Conservation (phyloP, 2,797 vertebrate species). For the Hozukius guyotensis region DNA sequence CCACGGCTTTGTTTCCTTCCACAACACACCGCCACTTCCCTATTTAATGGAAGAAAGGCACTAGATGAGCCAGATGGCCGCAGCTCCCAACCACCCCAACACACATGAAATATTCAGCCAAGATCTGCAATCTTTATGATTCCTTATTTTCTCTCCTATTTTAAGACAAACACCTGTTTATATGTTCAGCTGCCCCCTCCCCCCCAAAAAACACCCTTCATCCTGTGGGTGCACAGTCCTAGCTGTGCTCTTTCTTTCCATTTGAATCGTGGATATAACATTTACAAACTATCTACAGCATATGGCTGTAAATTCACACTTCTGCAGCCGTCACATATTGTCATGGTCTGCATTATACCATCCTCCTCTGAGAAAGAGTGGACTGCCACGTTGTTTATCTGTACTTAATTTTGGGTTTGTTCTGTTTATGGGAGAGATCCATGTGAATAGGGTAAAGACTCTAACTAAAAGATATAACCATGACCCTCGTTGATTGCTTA, state of each 20-base stretch:
- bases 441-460: background rate
- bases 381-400: background rate
- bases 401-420: background rate
- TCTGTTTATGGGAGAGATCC: background rate
- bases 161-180: slow-evolving; percentile 62
- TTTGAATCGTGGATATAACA: background rate
- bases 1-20: slow-evolving; percentile 32
- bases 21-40: slow-evolving; percentile 1
- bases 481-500: background rate
- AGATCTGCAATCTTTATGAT: slow-evolving; percentile 78
- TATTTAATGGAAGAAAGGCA: slow-evolving; percentile 57
- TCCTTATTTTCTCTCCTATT: background rate
- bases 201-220: background rate
- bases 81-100: slow-evolving; percentile 57
- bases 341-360: background rate
- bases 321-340: background rate
- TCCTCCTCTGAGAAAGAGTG: background rate
- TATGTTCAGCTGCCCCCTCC: slow-evolving; percentile 4
- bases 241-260: background rate
- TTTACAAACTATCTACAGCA: background rate
- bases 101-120: slow-evolving; percentile 76
- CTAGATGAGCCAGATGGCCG: slow-evolving; percentile 76
- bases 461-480: background rate
- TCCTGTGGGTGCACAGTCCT: background rate
- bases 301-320: background rate